These are phyloP conservation scores for Platichthys stellatus DNA, from an alignment of 2,113 vertebrate species.

Conservation along the genomic window DNA sequence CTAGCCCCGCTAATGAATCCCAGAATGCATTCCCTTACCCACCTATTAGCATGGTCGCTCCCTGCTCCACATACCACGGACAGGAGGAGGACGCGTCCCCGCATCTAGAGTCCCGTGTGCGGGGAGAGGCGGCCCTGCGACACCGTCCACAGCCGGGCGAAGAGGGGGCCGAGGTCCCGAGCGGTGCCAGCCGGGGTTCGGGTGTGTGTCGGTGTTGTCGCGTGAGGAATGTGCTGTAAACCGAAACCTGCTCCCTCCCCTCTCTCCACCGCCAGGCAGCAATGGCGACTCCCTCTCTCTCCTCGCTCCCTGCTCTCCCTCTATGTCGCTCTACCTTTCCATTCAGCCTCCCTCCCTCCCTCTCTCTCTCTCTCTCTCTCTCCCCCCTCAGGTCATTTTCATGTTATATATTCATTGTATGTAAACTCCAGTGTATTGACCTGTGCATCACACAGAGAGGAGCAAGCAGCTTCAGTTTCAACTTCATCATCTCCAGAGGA, in stretches of 20 bases:
- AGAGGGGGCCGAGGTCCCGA: neutral
- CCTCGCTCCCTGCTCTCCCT: constrained; percentile 8
- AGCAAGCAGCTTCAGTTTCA: neutral
- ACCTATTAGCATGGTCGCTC: constrained; percentile 87
- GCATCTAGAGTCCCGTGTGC: neutral
- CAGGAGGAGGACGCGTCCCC: constrained; percentile 57
- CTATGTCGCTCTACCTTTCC: neutral
- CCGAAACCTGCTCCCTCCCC: constrained; percentile 72
- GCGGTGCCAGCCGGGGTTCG: neutral
- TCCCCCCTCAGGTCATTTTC: neutral
- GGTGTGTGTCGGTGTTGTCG: constrained; percentile 34
- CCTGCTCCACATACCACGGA: constrained; percentile 82
- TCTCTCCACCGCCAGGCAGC: constrained; percentile 31
- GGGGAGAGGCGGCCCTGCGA: too few species aligned
- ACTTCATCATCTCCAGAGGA: neutral
- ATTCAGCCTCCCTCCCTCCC: neutral
- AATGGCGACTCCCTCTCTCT: constrained; percentile 81
- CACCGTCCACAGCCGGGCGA: neutral
- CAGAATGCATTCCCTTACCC: constrained; percentile 80
- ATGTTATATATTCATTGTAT: neutral
- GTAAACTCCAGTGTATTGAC: neutral
- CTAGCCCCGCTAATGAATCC: constrained; percentile 38
- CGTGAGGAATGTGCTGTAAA: constrained; percentile 74
- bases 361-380: neutral
- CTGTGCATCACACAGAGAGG: too few species aligned